Evolutionary conservation across 1,140 invertebrate genomes (phyloP), one percentile per base, ranked within the genome.

Genomic region (Rhyacophila brunnea): DNA sequence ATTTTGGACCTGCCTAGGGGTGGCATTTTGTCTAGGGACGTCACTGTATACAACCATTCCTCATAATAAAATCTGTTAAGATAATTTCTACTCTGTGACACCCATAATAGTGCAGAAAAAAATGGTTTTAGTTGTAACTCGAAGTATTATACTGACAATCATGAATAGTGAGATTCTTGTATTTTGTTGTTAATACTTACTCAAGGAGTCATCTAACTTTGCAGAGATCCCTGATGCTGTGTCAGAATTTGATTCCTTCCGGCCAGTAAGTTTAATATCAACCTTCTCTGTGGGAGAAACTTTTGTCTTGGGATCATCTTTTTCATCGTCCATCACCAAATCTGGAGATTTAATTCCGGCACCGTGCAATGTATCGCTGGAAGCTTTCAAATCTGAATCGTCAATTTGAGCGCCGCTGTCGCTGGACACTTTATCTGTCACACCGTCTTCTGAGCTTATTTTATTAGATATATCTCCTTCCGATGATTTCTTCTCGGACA

Each of bases 401-500:
- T 65, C 62, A 34, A 60, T 40, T 40, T 60, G 51, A 11, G 58
- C 46, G 4, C 47, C 47, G 44, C 62, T 65, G 19, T 65, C 62
- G 17, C 74, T 77, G n/a, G 76, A 75, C 40, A 74, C 74, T 56
- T 78, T 78, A 48, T 78, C 76, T 5, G 77, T 79, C 0, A 79
- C 77, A 17, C 72, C 77, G 60, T 78, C 76, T 71, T 79, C 77
- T 0, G 77, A 79, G 55, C 74, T 76, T 54, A 79, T 78, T 62
- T 66, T 75, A 56, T 78, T 76, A 20, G 77, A 79, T 56, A 76
- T 70, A n/a, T 71, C 75, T 13, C 74, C 75, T 57, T 79, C 77
- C 4, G 77, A 79, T 46, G 74, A 79, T 63, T 79, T 79, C 42
- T 74, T 65, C 18, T 79, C 77, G 15, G 77, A 79, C 36, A 79